Conservation (phyloP, 1,140 invertebrate species). For the Caenorhabditis brenneri region DNA sequence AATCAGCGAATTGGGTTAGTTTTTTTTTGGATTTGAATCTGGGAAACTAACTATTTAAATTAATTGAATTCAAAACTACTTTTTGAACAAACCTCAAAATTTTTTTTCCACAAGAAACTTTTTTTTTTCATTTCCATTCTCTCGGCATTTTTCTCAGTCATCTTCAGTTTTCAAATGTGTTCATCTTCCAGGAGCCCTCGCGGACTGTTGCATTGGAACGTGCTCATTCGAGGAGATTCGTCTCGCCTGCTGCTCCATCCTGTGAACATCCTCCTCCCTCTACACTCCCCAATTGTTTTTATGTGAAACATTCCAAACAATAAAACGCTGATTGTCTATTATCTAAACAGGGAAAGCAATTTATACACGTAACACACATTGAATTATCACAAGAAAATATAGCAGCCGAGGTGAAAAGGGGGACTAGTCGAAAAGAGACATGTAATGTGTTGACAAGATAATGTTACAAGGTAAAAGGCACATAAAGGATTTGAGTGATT, state of each 20-base stretch:
- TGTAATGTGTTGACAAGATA: background rate
- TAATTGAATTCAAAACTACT: background rate
- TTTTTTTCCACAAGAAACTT: no score
- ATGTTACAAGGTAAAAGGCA: background rate
- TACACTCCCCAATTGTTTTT: background rate
- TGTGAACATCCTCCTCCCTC: background rate
- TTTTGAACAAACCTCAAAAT: no score
- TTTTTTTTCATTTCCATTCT: no score
- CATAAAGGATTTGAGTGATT: background rate
- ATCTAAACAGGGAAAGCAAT: background rate
- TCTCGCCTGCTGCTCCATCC: background rate
- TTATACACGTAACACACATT: background rate
- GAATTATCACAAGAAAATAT: background rate
- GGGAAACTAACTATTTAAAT: no score
- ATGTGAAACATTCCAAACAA: background rate
- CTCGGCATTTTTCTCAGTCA: background rate
- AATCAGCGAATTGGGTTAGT: background rate
- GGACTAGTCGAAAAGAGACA: background rate
- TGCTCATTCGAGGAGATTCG: slow-evolving; percentile 16
- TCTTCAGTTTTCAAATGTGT: background rate
- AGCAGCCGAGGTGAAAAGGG: background rate
- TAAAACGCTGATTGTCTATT: background rate
- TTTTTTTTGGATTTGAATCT: background rate
- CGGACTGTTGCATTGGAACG: background rate
- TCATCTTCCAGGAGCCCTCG: background rate